Base-by-base conservation (phyloP, 1,140 invertebrate genomes). In the Andricus grossulariae region DNA sequence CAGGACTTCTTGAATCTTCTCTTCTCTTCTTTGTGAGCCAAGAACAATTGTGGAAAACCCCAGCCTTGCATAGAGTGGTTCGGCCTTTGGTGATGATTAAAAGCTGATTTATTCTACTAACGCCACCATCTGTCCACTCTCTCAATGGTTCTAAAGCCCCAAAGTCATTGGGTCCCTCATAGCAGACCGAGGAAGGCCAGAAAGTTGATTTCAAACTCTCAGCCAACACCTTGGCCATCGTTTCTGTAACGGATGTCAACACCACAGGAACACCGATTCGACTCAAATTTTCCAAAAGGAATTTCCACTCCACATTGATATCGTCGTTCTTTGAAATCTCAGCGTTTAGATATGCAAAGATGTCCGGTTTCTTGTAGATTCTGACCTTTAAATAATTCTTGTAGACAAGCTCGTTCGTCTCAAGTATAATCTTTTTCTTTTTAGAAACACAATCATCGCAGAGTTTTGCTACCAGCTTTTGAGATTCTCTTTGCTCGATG, bases 71-170 rank as follows among this genome's bases (percentile, higher is more conserved):
- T 16, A 39, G 3, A 45, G n/a, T 39, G 3, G 13, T 5, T 21
- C 18, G 19, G 8, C 32, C 25, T 16, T 66, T 10, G 5, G 60
- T n/a, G 16, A 66, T n/a, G 7, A 66, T 66, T n/a, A 66, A 2
- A 15, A 0, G 39, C 25, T 66, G 60, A 66, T 66, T 66, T 16
- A 66, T 45, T 32, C 32, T 66, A 5, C 60, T 32, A 25, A 66
- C n/a, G 32, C 60, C 60, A 6, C 25, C 15, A n/a, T 66, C 25
- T 5, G 25, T n/a, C 60, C 60, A 66, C 10, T 66, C 60, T 15
- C 60, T 25, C 10, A 66, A n/a, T 2, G 60, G 60, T 66, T 66
- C 60, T n/a, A 66, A 66, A n/a, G 60, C 60, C 3, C 60, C 15
- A 6, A 66, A 66, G 8, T n/a, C 6, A 39, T 66, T 66, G 5